Conservation (phyloP, 2,113 vertebrate genomes). For the Candoia aspera region DNA sequence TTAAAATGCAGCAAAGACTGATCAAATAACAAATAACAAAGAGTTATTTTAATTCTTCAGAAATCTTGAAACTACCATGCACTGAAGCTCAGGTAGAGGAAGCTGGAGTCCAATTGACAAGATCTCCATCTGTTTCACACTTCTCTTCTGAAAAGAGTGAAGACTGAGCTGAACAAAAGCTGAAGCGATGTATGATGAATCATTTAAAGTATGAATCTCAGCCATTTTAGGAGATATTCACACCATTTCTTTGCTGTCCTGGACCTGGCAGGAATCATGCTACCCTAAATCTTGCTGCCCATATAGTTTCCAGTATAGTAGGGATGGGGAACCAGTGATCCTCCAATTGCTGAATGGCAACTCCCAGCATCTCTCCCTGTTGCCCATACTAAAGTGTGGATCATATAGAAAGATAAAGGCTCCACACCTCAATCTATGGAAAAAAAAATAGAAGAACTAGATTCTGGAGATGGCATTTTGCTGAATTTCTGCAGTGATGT, state of each 20-base stretch:
- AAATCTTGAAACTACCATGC: neutral
- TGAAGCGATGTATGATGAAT: neutral
- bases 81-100: neutral
- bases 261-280: neutral
- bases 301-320: neutral
- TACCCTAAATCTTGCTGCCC: neutral
- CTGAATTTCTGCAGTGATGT: too few relatives aligned
- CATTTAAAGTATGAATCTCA: neutral
- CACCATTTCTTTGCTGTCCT: neutral
- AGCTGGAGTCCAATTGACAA: neutral
- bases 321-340: neutral
- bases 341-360: neutral
- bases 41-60: too few relatives aligned
- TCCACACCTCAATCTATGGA: too few relatives aligned
- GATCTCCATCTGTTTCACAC: neutral
- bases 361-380: neutral
- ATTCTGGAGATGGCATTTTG: too few relatives aligned
- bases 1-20: too few relatives aligned
- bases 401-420: neutral
- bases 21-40: too few relatives aligned
- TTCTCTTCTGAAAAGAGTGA: neutral
- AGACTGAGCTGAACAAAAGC: neutral
- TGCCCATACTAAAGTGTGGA: neutral
- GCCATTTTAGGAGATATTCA: neutral
- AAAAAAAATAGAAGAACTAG: too few relatives aligned